Percentiles rank a stretch among this genome's conserved stretches.
Conservation (phyloP, 2,113 vertebrate species). For the Elanus axillaris region DNA sequence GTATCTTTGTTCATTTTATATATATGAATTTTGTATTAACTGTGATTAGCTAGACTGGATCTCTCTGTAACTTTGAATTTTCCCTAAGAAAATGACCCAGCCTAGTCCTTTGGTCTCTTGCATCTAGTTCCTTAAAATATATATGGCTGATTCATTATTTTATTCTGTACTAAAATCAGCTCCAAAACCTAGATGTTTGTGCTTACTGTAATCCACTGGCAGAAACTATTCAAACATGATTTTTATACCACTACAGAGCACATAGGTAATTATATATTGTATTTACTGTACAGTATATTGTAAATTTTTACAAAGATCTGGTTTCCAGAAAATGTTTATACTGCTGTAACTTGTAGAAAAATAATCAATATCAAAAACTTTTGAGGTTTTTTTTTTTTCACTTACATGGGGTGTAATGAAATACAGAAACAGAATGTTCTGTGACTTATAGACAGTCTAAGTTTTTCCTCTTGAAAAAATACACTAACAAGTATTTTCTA, state of each 20-base stretch:
- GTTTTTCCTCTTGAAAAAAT: background rate
- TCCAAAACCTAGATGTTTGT: background rate
- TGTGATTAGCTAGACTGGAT: background rate
- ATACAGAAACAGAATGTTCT: background rate
- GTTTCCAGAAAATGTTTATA: background rate
- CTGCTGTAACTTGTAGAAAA: background rate
- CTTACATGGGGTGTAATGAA: background rate
- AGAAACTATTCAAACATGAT: background rate
- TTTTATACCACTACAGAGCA: background rate
- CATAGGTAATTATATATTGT: background rate
- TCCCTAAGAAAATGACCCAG: background rate
- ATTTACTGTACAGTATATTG: background rate
- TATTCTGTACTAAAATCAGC: background rate
- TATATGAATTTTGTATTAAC: background rate
- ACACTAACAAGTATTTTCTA: slow-evolving; percentile 5
- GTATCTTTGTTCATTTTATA: background rate
- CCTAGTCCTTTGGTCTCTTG: background rate
- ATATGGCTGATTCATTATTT: background rate
- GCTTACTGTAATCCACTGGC: background rate
- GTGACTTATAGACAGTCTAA: background rate
- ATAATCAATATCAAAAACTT: background rate
- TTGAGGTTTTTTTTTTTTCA: background rate
- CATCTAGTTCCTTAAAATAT: background rate
- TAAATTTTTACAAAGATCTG: background rate
- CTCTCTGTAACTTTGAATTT: background rate